phyloP scores from a whole-genome alignment of 2,888 invertebrate species.

The Lycia hirtaria region DNA sequence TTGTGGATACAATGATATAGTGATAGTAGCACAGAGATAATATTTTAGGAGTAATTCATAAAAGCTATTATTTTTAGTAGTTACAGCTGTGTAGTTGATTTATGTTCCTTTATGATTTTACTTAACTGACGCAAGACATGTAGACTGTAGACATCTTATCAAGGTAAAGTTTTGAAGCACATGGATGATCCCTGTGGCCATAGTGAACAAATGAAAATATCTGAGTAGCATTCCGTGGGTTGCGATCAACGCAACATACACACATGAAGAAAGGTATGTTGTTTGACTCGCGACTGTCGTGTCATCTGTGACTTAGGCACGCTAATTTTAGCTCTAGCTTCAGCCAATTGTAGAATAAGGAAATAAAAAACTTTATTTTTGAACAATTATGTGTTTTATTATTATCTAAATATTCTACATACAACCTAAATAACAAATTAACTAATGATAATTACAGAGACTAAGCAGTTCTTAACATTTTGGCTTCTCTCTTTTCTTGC shows the following conservation, averaged over 20 bases:
- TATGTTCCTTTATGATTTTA: conserved; percentile 16
- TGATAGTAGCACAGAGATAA: conserved; percentile 2
- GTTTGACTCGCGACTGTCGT: too few relatives aligned
- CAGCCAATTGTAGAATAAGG: conserved; percentile 37
- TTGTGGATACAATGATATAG: neutral
- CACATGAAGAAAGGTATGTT: too few relatives aligned
- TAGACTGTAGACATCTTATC: conserved; percentile 7
- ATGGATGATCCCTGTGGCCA: too few relatives aligned
- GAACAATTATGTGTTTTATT: conserved; percentile 32
- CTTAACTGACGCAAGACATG: conserved; percentile 1
- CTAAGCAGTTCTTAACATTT: conserved; percentile 92
- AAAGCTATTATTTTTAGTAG: conserved; percentile 22
- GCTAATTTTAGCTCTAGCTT: conserved; percentile 16
- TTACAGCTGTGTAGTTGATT: conserved; percentile 8
- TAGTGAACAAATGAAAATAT: too few relatives aligned
- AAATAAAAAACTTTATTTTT: conserved; percentile 42
- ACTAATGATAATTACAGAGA: conserved; percentile 36
- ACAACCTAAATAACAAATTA: conserved; percentile 32
- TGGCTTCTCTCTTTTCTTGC: conserved; percentile 94
- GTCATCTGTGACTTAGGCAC: too few relatives aligned
- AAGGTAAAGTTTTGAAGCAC: too few relatives aligned
- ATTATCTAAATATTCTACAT: conserved; percentile 41
- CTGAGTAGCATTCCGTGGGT: too few relatives aligned
- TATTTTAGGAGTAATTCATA: neutral
- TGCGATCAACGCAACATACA: too few relatives aligned